Percentiles rank a stretch among this genome's conserved stretches.
phyloP scores from a whole-genome alignment of 2,797 vertebrate genomes.

The Lophotriccus pileatus region DNA sequence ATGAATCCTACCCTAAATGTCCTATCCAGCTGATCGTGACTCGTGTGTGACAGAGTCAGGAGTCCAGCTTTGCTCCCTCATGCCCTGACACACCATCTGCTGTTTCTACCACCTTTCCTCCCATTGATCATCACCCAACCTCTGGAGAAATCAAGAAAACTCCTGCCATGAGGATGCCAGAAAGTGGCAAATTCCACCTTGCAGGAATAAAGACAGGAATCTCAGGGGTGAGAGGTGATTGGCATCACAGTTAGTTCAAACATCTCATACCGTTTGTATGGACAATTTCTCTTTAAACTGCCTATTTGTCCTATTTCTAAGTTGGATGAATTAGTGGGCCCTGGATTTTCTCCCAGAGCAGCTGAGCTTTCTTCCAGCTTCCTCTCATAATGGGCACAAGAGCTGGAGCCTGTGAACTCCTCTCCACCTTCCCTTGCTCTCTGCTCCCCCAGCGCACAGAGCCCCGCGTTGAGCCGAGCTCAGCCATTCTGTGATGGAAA shows the following conservation, averaged over 20 bases:
- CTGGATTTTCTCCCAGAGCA: neutral
- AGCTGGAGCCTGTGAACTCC: neutral
- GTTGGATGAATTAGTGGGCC: neutral
- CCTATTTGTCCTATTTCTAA: neutral
- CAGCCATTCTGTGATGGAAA: neutral
- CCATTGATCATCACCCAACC: rapidly evolving
- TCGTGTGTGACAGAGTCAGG: neutral
- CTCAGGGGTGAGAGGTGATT: neutral
- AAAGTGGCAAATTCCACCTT: neutral
- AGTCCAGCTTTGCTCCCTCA: neutral
- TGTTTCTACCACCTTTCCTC: neutral
- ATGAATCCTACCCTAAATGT: neutral
- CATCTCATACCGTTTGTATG: neutral
- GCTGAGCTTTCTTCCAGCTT: neutral
- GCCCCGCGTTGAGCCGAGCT: neutral
- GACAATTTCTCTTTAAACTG: neutral
- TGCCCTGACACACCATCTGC: neutral
- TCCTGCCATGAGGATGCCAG: neutral
- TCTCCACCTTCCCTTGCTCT: neutral
- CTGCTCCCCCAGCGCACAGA: neutral
- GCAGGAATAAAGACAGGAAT: neutral
- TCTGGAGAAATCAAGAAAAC: neutral
- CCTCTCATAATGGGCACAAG: neutral
- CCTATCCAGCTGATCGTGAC: neutral
- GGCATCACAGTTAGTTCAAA: neutral